Conservation (phyloP, 30 jellyfish, hydroid and myxozoan species). For the Turritopsis dohrnii region DNA sequence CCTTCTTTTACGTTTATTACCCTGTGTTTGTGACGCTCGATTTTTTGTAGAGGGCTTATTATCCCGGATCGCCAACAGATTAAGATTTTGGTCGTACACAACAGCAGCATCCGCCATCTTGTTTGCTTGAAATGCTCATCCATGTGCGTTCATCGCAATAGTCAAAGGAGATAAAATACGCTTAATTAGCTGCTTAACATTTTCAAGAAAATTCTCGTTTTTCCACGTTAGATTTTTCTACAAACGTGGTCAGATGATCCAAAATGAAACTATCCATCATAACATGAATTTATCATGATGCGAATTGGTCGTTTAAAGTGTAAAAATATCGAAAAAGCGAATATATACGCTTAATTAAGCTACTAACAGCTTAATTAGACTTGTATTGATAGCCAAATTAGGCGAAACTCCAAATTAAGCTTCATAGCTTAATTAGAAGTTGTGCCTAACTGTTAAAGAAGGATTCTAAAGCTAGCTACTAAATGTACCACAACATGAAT, state of each 20-base stretch:
- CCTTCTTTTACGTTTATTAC: not conserved
- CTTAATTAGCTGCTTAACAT: not conserved
- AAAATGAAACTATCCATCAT: not conserved
- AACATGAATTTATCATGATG: no score
- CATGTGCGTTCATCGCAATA: not conserved
- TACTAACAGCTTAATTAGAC: no score
- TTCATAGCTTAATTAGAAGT: no score
- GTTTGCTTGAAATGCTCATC: not conserved
- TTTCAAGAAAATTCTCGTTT: not conserved
- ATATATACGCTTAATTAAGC: no score
- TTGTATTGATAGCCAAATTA: no score
- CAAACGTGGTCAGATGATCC: not conserved
- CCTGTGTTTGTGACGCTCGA: not conserved
- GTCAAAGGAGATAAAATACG: not conserved
- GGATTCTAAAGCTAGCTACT: no score
- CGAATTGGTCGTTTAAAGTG: not conserved
- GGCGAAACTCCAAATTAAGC: no score
- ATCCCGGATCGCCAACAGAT: not conserved
- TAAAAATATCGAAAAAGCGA: not conserved
- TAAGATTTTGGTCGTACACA: not conserved
- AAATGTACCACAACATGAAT: no score
- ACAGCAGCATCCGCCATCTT: not conserved
- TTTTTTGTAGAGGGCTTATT: not conserved
- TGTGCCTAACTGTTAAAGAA: no score
- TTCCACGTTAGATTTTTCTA: not conserved